Evolutionary conservation across 2,888 invertebrate species (phyloP), one percentile per base, ranked within the genome.

Genomic region (Clepsis dumicolana): DNA sequence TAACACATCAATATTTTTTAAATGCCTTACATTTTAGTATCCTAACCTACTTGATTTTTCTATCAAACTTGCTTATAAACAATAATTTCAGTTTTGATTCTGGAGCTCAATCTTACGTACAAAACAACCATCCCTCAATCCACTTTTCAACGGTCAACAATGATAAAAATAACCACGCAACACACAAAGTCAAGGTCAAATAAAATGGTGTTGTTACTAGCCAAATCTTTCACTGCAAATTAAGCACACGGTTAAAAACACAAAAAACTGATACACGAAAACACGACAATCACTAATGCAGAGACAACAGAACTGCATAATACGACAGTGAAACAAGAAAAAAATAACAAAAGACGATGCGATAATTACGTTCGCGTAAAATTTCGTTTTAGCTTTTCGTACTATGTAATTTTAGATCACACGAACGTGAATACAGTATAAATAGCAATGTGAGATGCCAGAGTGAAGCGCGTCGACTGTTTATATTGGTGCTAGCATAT

Each of bases 391-490:
- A 41, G 0, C 21, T 2, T 16, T 44, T 7, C 16, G 8, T 44
- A 18, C n/a, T 18, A 48, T 4, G 41, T 44, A 16, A 48, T 48
- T 48, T 48, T 10, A 21, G 48, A 48, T 8, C 48, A 48, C 12
- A 48, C 21, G 48, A 21, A 12, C 16, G 41, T 8, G n/a, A 44
- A 44, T 44, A 14, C 4, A 14, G 12, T 10, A 21, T 21, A 48
- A 21, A 48, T 48, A 48, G 21, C 16, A 16, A 44, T 4, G 21
- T 2, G 18, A 18, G 48, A 48, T 8, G 21, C 21, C 18, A 21
- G 48, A 48, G 48, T 48, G 48, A 48, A 21, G 4, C 4, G 48
- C 48, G 48, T 18, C n/a, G 18, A 48, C 48, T 48, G 48, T 48
- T 48, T 21, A 48, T 21, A 21, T 21, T 48, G 48, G 2, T 3